These are phyloP conservation scores for Phytoseiulus persimilis DNA, from an alignment of 2,888 invertebrate species.

Conservation along the genomic window DNA sequence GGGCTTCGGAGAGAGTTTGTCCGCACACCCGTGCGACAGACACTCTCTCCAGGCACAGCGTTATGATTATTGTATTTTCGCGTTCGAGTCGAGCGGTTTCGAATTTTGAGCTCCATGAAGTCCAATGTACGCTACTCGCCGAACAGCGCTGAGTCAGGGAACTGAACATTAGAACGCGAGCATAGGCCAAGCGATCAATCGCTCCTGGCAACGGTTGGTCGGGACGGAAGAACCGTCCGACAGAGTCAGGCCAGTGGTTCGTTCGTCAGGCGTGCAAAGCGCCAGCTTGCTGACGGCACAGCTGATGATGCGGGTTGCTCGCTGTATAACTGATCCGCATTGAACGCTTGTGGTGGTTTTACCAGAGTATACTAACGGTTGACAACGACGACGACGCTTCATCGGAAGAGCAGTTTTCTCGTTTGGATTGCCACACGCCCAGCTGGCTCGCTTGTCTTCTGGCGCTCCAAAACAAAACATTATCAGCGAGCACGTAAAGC, in stretches of 20 bases:
- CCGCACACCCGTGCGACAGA: too few species aligned
- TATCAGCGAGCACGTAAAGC: background rate
- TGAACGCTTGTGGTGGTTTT: background rate
- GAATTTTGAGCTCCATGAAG: background rate
- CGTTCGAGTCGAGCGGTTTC: too few species aligned
- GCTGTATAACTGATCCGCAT: background rate
- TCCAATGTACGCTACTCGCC: background rate
- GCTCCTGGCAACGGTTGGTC: background rate
- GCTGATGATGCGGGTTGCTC: background rate
- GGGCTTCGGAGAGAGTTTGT: too few species aligned
- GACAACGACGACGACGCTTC: background rate
- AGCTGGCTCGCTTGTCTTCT: background rate
- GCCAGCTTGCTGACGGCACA: background rate
- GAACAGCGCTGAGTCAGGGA: background rate
- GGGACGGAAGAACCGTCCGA: background rate
- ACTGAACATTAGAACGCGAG: background rate
- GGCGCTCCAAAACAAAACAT: background rate
- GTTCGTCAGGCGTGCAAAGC: background rate
- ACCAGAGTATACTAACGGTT: background rate
- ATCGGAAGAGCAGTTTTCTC: background rate
- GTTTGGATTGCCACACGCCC: background rate
- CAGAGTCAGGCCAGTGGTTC: background rate
- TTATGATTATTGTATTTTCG: too few species aligned
- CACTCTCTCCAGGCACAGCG: too few species aligned
- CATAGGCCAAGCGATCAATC: background rate